Conservation (phyloP, 2,797 vertebrate genomes). For the Myotis findleyi region DNA sequence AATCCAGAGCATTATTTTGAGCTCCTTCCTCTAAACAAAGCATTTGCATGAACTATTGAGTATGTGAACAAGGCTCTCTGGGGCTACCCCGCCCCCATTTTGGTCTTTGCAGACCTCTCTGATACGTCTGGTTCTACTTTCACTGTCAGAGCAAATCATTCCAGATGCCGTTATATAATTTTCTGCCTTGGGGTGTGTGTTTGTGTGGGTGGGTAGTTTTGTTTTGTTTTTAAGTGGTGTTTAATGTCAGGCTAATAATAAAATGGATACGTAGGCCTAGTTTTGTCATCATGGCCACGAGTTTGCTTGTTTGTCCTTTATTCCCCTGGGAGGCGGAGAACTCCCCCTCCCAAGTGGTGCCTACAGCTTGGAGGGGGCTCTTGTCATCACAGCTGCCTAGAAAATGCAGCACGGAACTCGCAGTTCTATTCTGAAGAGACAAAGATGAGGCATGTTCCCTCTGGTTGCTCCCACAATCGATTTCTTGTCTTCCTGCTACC, state of each 20-base stretch:
- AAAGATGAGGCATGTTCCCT: background rate
- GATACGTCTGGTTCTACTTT: slow-evolving; percentile 45
- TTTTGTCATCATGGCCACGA: slow-evolving; percentile 77
- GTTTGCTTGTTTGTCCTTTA: slow-evolving; percentile 72
- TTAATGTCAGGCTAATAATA: slow-evolving; percentile 85
- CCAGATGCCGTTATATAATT: slow-evolving; percentile 80
- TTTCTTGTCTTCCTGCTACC: background rate
- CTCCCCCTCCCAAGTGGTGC: background rate
- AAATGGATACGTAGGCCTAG: slow-evolving; percentile 77
- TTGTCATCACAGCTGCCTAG: slow-evolving; percentile 52
- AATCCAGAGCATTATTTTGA: background rate
- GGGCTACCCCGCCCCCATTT: background rate
- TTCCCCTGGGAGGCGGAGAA: slow-evolving; percentile 52
- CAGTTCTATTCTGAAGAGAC: background rate
- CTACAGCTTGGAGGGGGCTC: slow-evolving; percentile 18
- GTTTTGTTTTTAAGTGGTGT: slow-evolving; percentile 80
- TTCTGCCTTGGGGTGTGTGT: slow-evolving; percentile 77
- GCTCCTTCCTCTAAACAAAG: background rate
- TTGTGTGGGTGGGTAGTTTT: slow-evolving; percentile 78
- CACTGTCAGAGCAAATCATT: slow-evolving; percentile 71
- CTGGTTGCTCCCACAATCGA: background rate
- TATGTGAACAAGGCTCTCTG: background rate
- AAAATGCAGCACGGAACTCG: background rate
- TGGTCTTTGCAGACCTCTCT: background rate
- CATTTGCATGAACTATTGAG: background rate